Base-by-base conservation (phyloP, 2,888 invertebrate species). In the Ornithoptera alexandrae region DNA sequence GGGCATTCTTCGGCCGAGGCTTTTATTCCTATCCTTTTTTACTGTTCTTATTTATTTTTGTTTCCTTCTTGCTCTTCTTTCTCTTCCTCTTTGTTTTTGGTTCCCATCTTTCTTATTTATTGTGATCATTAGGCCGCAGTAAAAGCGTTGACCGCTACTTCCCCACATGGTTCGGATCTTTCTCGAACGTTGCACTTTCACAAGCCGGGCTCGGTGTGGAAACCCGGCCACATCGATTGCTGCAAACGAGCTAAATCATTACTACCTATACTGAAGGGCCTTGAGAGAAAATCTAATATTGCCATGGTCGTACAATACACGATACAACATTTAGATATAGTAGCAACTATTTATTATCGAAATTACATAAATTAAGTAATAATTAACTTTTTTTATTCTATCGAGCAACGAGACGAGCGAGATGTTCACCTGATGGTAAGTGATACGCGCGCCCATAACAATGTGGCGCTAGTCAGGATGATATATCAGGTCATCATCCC, bases 131-230 rank as follows among this genome's bases (percentile, higher is more conserved):
- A 64, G 24, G 46, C 7, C 18, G 64, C 20, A 53, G 60, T 64
- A 64, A 67, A 64, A 68, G 71, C 57, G 46, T 68, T 64, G 42
- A 62, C 62, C 65, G 69, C 46, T 8, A 65, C 71, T 65, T 70
- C 67, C 66, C 67, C 66, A 70, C 61, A 59, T 65, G 24, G 39
- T 39, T 60, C 46, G 42, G 72, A 72, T 74, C 72, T 71, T 71
- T 72, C 74, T 74, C 68, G 72, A 72, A 71, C 62, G 50, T 67
- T 67, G 66, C 74, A 72, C 74, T 74, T 74, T 74, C 71, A 72
- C 72, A 68, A 70, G 59, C 59, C 42, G 20, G 24, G 17, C 22
- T 46, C 65, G 5, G 18, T 58, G 64, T 61, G 62, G 65, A 60
- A 65, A 67, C 57, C 18, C 62, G 22, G 22, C 46, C 36, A 50